Evolutionary conservation across 2,113 vertebrate species (phyloP).

Genomic region (Scomber japonicus): DNA sequence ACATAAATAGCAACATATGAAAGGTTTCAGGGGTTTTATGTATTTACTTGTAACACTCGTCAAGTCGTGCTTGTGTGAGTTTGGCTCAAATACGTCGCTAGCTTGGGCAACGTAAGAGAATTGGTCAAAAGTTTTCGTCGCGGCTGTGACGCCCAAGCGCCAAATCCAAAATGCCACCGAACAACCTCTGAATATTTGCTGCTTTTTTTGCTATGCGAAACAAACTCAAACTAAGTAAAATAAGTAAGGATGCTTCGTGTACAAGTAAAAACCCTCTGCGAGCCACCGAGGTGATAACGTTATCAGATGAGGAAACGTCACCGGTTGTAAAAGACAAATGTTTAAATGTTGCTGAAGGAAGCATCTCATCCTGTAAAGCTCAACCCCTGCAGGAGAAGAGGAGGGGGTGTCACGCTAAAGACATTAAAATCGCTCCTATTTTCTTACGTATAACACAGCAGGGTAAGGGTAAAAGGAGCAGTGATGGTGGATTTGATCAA

Average conservation of each 20-base stretch:
- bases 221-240: conserved; percentile 34
- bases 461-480: background rate
- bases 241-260: fast-evolving
- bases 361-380: conserved; percentile 6
- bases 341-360: background rate
- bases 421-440: conserved; percentile 43
- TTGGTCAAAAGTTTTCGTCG: background rate
- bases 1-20: fast-evolving
- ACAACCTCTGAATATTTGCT: background rate
- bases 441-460: conserved; percentile 8
- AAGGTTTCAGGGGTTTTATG: fast-evolving
- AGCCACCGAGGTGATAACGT: background rate
- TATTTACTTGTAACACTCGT: background rate
- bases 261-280: background rate
- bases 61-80: fast-evolving
- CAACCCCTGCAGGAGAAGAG: background rate
- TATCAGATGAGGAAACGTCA: conserved; percentile 18
- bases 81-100: fast-evolving
- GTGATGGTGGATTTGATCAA: background rate
- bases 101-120: background rate
- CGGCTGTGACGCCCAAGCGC: conserved; percentile 17
- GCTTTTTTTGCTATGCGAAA: conserved; percentile 36
- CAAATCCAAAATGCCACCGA: conserved; percentile 6
- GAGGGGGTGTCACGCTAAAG: background rate
- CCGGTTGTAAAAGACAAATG: background rate